These are phyloP conservation scores for Himantopus leucocephalus DNA, from an alignment of 2,113 vertebrate species.

Conservation along the genomic window DNA sequence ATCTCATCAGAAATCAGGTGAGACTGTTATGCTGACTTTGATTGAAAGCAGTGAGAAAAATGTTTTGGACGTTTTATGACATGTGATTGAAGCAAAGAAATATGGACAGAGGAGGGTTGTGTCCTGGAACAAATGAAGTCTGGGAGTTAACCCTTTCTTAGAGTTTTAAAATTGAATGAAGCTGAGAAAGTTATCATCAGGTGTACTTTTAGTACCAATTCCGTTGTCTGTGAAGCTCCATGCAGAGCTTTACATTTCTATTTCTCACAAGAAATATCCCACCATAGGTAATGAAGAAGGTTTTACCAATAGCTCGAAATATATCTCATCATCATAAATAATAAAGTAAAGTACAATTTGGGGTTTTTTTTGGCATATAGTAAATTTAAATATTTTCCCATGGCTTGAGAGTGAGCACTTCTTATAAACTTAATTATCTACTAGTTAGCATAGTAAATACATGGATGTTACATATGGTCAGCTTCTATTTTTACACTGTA, in stretches of 20 bases:
- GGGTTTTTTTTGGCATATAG: background rate
- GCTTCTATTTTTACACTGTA: background rate
- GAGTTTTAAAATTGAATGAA: background rate
- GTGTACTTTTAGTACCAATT: background rate
- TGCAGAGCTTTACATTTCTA: background rate
- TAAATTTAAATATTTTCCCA: constrained; percentile 40
- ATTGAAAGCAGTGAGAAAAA: background rate
- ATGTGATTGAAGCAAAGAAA: background rate
- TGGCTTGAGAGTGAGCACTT: background rate
- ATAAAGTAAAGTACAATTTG: background rate
- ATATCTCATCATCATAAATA: constrained; percentile 30
- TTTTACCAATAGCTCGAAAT: background rate
- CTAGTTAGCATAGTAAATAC: background rate
- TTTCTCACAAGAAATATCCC: background rate
- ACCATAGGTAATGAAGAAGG: background rate
- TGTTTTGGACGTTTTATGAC: background rate
- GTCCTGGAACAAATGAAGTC: background rate
- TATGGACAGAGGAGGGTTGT: background rate
- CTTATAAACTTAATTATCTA: background rate
- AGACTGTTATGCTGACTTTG: background rate
- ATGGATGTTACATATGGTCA: background rate
- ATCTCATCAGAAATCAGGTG: background rate
- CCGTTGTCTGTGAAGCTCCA: background rate
- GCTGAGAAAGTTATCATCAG: background rate
- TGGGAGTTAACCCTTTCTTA: background rate